phyloP scores from a whole-genome alignment of 2,888 invertebrate genomes.

The Clivina fossor region DNA sequence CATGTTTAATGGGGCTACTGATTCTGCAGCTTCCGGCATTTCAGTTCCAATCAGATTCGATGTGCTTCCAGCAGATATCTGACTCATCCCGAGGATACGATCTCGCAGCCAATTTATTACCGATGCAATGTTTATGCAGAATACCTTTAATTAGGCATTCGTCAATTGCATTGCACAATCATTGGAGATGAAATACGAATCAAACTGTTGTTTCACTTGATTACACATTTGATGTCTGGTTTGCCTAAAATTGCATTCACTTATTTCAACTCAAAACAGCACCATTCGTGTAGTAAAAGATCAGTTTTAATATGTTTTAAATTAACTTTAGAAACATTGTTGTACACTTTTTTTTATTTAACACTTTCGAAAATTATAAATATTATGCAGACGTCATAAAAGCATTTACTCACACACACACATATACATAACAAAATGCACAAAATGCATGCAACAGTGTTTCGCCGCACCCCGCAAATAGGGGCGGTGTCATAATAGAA shows the following conservation, averaged over 20 bases:
- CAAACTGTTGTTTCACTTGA: constrained; percentile 6
- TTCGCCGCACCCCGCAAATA: constrained; percentile 32
- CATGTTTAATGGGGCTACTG: constrained; percentile 41
- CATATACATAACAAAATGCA: constrained; percentile 26
- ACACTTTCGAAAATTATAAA: constrained; percentile 17
- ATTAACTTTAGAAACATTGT: constrained; percentile 15
- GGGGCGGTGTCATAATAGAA: constrained; percentile 28
- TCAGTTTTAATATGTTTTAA: constrained; percentile 17
- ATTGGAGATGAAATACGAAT: constrained; percentile 1
- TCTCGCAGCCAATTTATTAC: not conserved
- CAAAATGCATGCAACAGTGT: constrained; percentile 31
- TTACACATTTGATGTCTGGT: not conserved
- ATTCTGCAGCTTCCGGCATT: constrained; percentile 48
- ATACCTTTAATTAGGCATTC: constrained; percentile 14
- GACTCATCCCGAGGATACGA: constrained; percentile 44
- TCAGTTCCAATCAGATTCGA: constrained; percentile 45
- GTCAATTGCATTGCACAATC: constrained; percentile 2
- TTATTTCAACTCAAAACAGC: constrained; percentile 11
- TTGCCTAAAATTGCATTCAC: not conserved
- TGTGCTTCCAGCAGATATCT: constrained; percentile 43
- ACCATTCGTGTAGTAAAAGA: constrained; percentile 18
- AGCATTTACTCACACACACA: constrained; percentile 24
- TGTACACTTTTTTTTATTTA: constrained; percentile 19
- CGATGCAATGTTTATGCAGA: constrained; percentile 7
- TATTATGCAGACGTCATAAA: constrained; percentile 27